Evolutionary conservation across 2,113 vertebrate species (phyloP), one percentile per base, ranked within the genome.

Genomic region (Empidonax alnorum): DNA sequence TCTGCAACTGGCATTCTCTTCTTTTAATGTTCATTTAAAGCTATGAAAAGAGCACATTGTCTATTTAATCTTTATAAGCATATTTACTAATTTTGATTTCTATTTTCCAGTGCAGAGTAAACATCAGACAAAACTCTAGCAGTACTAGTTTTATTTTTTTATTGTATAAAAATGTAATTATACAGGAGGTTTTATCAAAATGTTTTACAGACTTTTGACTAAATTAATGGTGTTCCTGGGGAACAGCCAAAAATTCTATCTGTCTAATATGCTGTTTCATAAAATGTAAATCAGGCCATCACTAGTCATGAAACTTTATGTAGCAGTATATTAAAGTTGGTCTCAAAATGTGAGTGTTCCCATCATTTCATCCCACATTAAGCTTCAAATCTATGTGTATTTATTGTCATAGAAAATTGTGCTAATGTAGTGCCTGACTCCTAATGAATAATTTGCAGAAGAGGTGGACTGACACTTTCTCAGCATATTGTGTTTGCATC

Each of bases 391-490:
- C 49, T 69, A 3, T 73, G 35, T 94, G 44, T 90, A 68, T 79
- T 96, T 95, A 89, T 90, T 97, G 74, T 74, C 17, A 0, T 62
- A 63, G 77, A 90, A 95, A 96, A 86, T 63, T 87, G 84, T 93
- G 59, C 94, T 95, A 93, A 56, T 90, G 62, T 93, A 82, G 23
- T 75, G 33, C 63, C 77, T 86, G 58, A 72, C 58, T 91, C 46
- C 73, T 95, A 83, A 96, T 95, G 71, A 95, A 78, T 95, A 95
- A 95, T 88, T 94, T 93, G 69, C 63, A 37, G 31, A 88, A 91
- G 72, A 73, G 88, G 46, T 94, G 91, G 95, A 94, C 95, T 94
- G 89, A 81, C 78, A 78, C 55, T 93, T 94, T 94, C 85, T 97
- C 50, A 62, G 49, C 69, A 53, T 95, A 78, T 95, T 92, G 68